Percentiles rank a stretch among this genome's conserved stretches.
phyloP scores from a whole-genome alignment of 2,888 invertebrate species.

The Oxytorus armatus region DNA sequence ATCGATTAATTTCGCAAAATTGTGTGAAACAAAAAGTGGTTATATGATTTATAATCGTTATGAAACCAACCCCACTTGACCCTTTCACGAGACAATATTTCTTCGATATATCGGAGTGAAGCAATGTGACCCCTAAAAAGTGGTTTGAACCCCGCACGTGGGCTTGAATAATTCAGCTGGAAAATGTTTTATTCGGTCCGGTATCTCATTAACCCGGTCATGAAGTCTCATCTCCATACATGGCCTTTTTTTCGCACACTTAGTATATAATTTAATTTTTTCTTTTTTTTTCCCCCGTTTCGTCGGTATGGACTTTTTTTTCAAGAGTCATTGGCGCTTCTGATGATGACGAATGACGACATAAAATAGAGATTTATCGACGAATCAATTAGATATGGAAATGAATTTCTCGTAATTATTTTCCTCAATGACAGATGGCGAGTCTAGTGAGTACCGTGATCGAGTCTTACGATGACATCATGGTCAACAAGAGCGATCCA shows the following conservation, averaged over 20 bases:
- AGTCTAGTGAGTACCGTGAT: conserved; percentile 86
- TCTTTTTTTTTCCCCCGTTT: neutral
- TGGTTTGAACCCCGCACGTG: conserved; percentile 11
- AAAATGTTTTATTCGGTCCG: conserved; percentile 31
- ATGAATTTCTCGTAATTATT: conserved; percentile 35
- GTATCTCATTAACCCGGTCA: conserved; percentile 47
- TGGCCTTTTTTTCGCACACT: neutral
- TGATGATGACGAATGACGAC: neutral
- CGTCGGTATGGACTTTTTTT: too few relatives aligned
- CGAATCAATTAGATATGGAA: neutral
- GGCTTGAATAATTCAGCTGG: conserved; percentile 30
- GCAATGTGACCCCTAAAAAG: neutral
- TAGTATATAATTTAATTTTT: conserved; percentile 1
- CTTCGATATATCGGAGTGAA: neutral
- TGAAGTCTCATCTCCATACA: conserved; percentile 33
- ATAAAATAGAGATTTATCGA: conserved; percentile 3
- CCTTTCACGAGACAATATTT: too few relatives aligned
- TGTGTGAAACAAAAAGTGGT: too few relatives aligned
- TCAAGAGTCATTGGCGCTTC: neutral
- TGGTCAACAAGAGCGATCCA: conserved; percentile 94
- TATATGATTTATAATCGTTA: too few relatives aligned
- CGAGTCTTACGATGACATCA: conserved; percentile 90
- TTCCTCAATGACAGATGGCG: conserved; percentile 85
- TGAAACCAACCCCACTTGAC: too few relatives aligned
- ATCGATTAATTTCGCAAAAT: too few relatives aligned